Percentiles rank a stretch among this genome's conserved stretches.
phyloP scores from a whole-genome alignment of 2,888 invertebrate genomes.

The Pristionchus arcanus region DNA sequence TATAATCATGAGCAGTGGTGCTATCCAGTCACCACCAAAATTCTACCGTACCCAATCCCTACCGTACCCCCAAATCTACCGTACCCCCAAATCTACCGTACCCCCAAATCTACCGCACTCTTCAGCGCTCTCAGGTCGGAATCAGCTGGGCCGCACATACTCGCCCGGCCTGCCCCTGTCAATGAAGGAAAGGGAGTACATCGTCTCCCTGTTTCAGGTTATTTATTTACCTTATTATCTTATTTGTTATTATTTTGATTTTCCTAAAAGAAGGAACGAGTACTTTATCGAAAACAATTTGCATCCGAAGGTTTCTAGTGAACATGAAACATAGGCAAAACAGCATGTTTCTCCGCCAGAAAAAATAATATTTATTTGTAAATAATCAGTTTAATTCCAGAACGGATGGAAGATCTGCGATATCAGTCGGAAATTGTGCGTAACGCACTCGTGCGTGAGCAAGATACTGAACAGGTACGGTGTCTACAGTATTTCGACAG shows the following conservation, averaged over 20 bases:
- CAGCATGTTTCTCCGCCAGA: background rate
- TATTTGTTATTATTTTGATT: background rate
- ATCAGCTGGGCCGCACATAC: slow-evolving; percentile 77
- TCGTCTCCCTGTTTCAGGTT: slow-evolving; percentile 74
- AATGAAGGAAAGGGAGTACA: slow-evolving; percentile 76
- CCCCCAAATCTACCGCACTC: background rate
- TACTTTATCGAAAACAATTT: background rate
- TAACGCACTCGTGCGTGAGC: slow-evolving; percentile 78
- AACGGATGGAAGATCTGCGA: slow-evolving; percentile 78
- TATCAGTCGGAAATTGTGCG: slow-evolving; percentile 76
- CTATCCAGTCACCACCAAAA: no score
- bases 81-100: background rate
- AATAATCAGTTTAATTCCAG: slow-evolving; percentile 57
- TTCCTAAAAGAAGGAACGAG: no score
- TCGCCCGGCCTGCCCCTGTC: slow-evolving; percentile 77
- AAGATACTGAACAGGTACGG: slow-evolving; percentile 76
- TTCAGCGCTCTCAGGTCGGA: slow-evolving; percentile 68
- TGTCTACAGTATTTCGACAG: background rate
- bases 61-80: background rate
- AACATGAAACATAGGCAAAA: background rate
- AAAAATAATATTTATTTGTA: no score
- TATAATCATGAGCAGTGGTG: no score
- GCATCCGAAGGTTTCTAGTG: background rate
- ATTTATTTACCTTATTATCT: background rate
- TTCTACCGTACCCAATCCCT: background rate